Percentiles rank a stretch among this genome's conserved stretches.
phyloP scores from a whole-genome alignment of 1,140 invertebrate species.

The Phymorhynchus buccinoides region DNA sequence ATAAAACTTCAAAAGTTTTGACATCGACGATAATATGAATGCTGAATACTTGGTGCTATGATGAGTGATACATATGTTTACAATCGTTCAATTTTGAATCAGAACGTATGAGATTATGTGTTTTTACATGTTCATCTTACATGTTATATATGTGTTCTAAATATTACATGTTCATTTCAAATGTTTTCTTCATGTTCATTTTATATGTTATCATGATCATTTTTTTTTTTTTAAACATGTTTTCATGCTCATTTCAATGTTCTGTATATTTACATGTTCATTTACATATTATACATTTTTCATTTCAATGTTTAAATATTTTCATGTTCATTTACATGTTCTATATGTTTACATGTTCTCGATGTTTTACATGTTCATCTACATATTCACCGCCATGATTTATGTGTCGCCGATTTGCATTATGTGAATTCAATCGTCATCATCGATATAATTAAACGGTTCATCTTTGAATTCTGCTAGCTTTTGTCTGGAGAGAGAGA shows the following conservation, averaged over 20 bases:
- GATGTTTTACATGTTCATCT: background rate
- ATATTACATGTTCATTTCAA: slow-evolving; percentile 1
- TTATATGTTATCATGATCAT: background rate
- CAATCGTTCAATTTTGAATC: background rate
- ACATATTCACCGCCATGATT: slow-evolving; percentile 3
- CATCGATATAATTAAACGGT: slow-evolving; percentile 1
- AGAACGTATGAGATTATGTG: background rate
- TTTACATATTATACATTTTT: too few relatives aligned
- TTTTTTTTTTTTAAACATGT: background rate
- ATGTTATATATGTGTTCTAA: background rate
- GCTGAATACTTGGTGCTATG: background rate
- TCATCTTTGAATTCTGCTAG: background rate
- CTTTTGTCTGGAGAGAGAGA: background rate
- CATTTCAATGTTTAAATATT: too few relatives aligned
- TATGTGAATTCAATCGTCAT: slow-evolving; percentile 22
- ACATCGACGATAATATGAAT: background rate
- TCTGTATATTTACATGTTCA: slow-evolving; percentile 14
- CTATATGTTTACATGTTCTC: background rate
- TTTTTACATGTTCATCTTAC: background rate
- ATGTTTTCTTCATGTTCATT: background rate
- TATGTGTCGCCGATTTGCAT: slow-evolving; percentile 17
- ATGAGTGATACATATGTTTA: slow-evolving; percentile 3
- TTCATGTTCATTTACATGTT: slow-evolving; percentile 17
- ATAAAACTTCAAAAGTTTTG: background rate
- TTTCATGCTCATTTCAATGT: slow-evolving; percentile 7